Percentiles rank a stretch among this genome's conserved stretches.
phyloP scores from a whole-genome alignment of 2,888 invertebrate species.

The Pasiphila rectangulata region DNA sequence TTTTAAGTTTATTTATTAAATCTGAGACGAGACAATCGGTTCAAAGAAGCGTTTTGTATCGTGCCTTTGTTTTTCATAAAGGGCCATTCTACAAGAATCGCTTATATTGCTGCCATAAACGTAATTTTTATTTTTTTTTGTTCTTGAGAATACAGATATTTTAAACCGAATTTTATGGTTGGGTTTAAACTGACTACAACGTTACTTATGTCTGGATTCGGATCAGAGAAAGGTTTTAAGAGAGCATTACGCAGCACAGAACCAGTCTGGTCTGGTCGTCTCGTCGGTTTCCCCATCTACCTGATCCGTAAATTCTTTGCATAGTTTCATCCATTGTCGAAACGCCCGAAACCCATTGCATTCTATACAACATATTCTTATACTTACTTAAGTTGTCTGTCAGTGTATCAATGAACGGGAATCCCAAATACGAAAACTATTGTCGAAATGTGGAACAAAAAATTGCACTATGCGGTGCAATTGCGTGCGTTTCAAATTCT shows the following conservation, averaged over 20 bases:
- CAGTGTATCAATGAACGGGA: conserved; percentile 13
- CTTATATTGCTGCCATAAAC: too few species aligned
- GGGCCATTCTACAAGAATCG: too few species aligned
- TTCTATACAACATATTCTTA: conserved; percentile 20
- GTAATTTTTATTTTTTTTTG: too few species aligned
- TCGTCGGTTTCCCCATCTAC: conserved; percentile 38
- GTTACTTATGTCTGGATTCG: neutral
- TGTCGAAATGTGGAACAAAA: conserved; percentile 12
- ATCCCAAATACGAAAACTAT: conserved; percentile 15
- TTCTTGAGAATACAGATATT: too few species aligned
- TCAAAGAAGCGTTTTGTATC: neutral
- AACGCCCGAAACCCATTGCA: conserved; percentile 11
- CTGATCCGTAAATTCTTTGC: conserved; percentile 45
- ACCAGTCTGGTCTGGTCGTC: conserved; percentile 35
- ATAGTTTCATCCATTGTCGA: conserved; percentile 34
- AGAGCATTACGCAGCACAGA: conserved; percentile 10
- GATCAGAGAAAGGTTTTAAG: neutral
- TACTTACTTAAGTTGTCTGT: conserved; percentile 11
- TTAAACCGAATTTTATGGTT: too few species aligned
- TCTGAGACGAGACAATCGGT: too few species aligned
- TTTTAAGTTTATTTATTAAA: neutral
- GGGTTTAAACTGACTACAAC: neutral
- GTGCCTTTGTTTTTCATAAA: too few species aligned
- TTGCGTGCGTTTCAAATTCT: conserved; percentile 19
- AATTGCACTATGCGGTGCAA: neutral